Conservation (phyloP, 2,797 vertebrate genomes). For the Anas acuta region DNA sequence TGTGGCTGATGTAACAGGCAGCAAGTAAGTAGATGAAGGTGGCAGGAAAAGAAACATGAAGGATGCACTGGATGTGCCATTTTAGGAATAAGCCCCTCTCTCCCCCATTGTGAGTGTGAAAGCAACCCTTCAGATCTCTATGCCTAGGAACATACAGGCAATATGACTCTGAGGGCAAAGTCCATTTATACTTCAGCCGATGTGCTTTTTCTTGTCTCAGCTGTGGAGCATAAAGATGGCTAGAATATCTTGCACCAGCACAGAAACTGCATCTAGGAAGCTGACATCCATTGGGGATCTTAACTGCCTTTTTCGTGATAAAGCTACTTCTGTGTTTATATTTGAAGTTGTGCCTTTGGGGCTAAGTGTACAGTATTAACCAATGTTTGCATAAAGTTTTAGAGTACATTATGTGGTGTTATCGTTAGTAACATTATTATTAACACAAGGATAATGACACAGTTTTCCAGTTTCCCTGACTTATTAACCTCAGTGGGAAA, state of each 20-base stretch:
- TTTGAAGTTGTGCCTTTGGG: background rate
- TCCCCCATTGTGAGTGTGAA: background rate
- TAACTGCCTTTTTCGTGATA: background rate
- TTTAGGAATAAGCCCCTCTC: background rate
- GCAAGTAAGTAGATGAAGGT: background rate
- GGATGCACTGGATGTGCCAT: background rate
- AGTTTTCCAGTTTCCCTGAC: background rate
- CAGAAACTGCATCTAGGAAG: background rate
- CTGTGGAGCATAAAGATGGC: background rate
- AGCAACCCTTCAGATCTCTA: background rate
- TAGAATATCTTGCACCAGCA: background rate
- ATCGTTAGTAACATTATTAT: background rate
- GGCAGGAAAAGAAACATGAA: background rate
- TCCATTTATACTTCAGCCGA: background rate
- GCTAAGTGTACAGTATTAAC: background rate
- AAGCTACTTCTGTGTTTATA: conserved; percentile 1
- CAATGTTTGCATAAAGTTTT: conserved; percentile 11
- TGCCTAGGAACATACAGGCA: background rate
- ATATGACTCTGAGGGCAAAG: background rate
- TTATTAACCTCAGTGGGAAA: background rate
- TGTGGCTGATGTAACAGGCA: background rate
- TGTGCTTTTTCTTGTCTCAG: background rate
- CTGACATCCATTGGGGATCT: background rate
- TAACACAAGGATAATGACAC: background rate
- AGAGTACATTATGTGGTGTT: background rate